These are phyloP conservation scores for Falco punctatus DNA, from an alignment of 2,113 vertebrate species.

Conservation along the genomic window DNA sequence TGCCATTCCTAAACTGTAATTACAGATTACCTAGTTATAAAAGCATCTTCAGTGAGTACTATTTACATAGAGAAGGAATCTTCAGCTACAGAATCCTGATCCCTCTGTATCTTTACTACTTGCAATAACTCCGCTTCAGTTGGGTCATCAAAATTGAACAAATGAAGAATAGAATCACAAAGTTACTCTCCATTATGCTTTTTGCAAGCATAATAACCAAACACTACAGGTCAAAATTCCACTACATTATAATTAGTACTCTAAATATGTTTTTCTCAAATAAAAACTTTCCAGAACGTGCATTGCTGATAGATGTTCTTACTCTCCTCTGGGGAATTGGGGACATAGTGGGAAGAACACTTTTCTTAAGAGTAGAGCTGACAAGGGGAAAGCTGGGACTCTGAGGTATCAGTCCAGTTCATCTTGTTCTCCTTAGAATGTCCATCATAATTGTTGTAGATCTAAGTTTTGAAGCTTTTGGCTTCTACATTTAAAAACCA, in stretches of 20 bases:
- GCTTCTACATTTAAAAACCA: slow-evolving; percentile 37
- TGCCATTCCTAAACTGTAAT: slow-evolving; percentile 4
- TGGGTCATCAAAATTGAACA: background rate
- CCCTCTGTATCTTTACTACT: background rate
- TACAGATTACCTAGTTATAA: background rate
- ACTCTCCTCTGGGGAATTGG: background rate
- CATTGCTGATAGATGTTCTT: background rate
- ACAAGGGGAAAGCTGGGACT: background rate
- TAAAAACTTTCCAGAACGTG: background rate
- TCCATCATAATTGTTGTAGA: background rate
- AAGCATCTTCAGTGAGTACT: background rate
- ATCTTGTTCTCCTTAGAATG: background rate
- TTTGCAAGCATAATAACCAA: background rate
- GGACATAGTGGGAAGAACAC: fast-evolving
- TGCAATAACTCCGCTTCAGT: background rate
- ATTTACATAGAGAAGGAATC: background rate
- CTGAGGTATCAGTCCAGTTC: background rate
- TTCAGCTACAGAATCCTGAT: background rate
- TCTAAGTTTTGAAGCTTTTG: background rate
- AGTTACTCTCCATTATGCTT: background rate
- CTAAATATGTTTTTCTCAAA: background rate
- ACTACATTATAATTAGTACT: background rate
- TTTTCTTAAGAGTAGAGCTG: background rate
- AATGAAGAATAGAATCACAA: background rate
- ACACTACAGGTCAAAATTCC: background rate